Percentiles rank a stretch among this genome's conserved stretches.
Evolutionary conservation across 2,113 vertebrate genomes (phyloP).

Genomic region (Numenius arquata): DNA sequence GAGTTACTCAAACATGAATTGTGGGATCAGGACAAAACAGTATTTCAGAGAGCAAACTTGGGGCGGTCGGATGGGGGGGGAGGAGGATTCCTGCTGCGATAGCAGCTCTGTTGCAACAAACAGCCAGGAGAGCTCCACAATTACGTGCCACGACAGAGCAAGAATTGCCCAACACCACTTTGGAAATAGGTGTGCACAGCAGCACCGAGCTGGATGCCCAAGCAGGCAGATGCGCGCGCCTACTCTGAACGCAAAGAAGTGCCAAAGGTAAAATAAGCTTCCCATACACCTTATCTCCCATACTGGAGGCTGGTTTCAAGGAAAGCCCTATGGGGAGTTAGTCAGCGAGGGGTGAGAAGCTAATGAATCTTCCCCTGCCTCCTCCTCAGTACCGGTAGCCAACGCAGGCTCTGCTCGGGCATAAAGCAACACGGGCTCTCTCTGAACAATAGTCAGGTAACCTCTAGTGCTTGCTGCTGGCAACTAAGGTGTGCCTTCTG

Average conservation of each 20-base stretch:
- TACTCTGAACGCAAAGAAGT: background rate
- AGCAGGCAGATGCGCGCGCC: background rate
- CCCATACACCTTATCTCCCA: background rate
- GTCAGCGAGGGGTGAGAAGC: background rate
- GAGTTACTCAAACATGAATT: background rate
- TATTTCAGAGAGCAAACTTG: background rate
- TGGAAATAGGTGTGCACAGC: constrained; percentile 28
- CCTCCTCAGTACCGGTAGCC: background rate
- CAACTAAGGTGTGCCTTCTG: constrained; percentile 43
- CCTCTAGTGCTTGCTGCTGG: background rate
- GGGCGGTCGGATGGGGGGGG: rapidly evolving
- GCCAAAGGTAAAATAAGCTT: constrained; percentile 6
- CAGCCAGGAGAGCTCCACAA: constrained; percentile 4
- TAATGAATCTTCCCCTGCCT: background rate
- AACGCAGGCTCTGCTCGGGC: background rate
- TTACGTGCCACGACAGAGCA: constrained; percentile 6
- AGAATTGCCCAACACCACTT: constrained; percentile 34
- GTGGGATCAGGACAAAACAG: background rate
- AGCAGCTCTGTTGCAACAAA: constrained; percentile 49
- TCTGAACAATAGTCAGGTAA: constrained; percentile 11
- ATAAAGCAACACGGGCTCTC: background rate
- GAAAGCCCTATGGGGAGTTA: constrained; percentile 47
- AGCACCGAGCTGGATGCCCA: background rate
- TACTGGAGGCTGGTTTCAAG: constrained; percentile 15
- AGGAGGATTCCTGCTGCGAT: constrained; percentile 17